Base-by-base conservation (phyloP, 2,797 vertebrate genomes). In the Otus scops region DNA sequence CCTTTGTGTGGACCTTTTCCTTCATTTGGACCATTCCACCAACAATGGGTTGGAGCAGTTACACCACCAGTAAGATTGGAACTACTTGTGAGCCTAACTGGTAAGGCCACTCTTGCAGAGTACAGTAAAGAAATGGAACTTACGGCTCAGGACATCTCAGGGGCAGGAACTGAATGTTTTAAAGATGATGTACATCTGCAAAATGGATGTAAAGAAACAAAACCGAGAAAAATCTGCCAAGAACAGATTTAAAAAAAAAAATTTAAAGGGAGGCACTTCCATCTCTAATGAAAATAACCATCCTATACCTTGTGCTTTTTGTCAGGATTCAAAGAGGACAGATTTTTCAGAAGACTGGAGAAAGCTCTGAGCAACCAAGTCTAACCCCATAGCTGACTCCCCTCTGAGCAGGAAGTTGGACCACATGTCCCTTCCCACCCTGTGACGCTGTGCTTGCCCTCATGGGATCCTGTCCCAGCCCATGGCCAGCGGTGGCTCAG, bases 21-120 rank as follows among this genome's bases (percentile, higher is more conserved):
- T 99, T 99, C 88, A 92, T 99, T 94, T 99, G 99, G 98, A 99
- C 99, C 60, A 97, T 99, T 77, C 99, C 99, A 53, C 99, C 99
- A 2, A 97, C 98, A 32, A 91, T 99, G 89, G 99, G 99, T 38
- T 99, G 99, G 99, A 99, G 98, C 98, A 99, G 99, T 97, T 99
- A 99, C 95, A 99, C 98, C 4, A 96, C 98, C 83, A 99, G 99
- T 97, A 99, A 98, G 98, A 99, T 99, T 67, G 99, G 99, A 83
- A 99, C 99, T 73, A 99, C 99, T 27, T 99, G 99, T 96, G 99
- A 99, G 96, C 99, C 98, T 2, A 99, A 99, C 97, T 99, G 99
- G 99, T 99, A 98, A 99, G 99, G 59, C 38, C 9, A 6, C 11
- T 85, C 22, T 65, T 59, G 16, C 26, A n/a, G 63, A 39, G 7